A percentile compares a stretch with the other conserved stretches of the same genome.
These are phyloP conservation scores for Galago senegalensis DNA, from an alignment of 2,797 vertebrate genomes.

Conservation along the genomic window DNA sequence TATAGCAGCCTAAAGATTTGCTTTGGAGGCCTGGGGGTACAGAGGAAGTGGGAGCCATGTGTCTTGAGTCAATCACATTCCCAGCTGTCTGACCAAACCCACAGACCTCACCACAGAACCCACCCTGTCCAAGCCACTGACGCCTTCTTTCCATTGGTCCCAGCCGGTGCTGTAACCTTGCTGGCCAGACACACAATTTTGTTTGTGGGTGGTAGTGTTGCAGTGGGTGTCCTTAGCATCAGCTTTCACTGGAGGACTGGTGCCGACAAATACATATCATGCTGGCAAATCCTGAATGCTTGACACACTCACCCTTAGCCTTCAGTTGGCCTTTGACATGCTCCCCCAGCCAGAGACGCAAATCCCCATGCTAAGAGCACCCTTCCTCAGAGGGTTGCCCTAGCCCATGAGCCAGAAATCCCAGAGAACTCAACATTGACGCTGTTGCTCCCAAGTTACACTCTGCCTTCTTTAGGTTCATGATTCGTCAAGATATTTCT, in stretches of 20 bases:
- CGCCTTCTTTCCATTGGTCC: background rate
- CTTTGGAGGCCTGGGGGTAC: background rate
- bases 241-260: background rate
- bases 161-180: background rate
- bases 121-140: background rate
- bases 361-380: background rate
- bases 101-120: conserved; percentile 35
- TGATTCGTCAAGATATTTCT: background rate
- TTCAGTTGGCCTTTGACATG: background rate
- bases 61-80: conserved; percentile 42
- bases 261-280: background rate
- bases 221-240: background rate
- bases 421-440: background rate
- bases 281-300: background rate
- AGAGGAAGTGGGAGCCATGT: conserved; percentile 59
- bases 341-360: background rate
- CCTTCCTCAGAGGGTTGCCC: background rate
- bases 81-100: conserved; percentile 44
- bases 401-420: background rate
- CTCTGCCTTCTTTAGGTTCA: background rate
- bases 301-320: background rate
- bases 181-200: rapidly evolving
- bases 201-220: background rate
- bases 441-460: background rate
- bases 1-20: background rate